Evolutionary conservation across 2,797 vertebrate genomes (phyloP), one percentile per base, ranked within the genome.

Genomic region (Aeoliscus strigatus): DNA sequence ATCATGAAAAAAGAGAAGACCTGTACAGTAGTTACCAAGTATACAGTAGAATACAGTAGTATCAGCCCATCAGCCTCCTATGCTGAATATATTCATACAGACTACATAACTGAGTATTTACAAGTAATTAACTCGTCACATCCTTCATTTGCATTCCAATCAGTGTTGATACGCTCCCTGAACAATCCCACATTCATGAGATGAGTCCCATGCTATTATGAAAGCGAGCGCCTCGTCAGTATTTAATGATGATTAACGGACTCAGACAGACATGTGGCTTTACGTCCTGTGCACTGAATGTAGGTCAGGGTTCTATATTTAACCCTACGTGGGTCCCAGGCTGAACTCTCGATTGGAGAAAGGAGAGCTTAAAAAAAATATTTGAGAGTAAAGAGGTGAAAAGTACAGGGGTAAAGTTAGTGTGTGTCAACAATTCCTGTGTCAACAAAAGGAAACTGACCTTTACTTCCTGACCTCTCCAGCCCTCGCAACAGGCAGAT

Each of bases 341-440:
- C 63, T 69, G 82, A 77, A 71, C 72, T 55, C 45, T 69, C 38
- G n/a, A n/a, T n/a, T n/a, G n/a, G n/a, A n/a, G n/a, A n/a, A n/a
- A n/a, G n/a, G n/a, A n/a, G n/a, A n/a, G n/a, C n/a, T n/a, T n/a
- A n/a, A n/a, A n/a, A 40, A 55, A 63, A 57, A 43, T 26, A 45
- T 23, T 30, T 12, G 42, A 60, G 58, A 77, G 77, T 73, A 77
- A 84, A 81, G 72, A 21, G 3, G 18, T 21, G 6, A 3, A 21
- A 3, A 21, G 18, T 21, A 21, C 18, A 21, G n/a, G n/a, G n/a
- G n/a, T n/a, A n/a, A n/a, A 3, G 18, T 21, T 21, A 3, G 18
- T 21, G 18, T 21, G 4, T 47, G 37, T 70, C 44, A 75, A 66
- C 57, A 63, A 37, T 43, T 24, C 46, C 28, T 27, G 27, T 47